Percentiles rank a stretch among this genome's conserved stretches.
Conservation (phyloP, 37 sponge, comb jelly and placozoan genomes). For the Amphimedon queenslandica region DNA sequence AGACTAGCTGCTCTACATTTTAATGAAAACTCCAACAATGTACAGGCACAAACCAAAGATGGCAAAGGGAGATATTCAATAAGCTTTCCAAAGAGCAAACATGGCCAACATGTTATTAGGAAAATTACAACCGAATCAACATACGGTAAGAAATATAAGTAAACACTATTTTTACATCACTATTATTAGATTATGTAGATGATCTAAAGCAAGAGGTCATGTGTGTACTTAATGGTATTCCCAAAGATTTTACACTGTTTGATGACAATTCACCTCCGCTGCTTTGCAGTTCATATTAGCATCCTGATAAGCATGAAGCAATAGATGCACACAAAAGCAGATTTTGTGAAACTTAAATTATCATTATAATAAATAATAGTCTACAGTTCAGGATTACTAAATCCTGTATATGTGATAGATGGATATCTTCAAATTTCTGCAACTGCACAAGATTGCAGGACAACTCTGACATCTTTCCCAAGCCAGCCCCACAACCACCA, state of each 20-base stretch:
- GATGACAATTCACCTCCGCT: not conserved
- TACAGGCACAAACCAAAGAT: constrained; percentile 10
- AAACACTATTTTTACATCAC: not conserved
- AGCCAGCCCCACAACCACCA: too few relatives aligned
- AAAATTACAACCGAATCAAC: constrained; percentile 7
- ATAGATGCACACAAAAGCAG: constrained; percentile 10
- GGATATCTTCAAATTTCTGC: too few relatives aligned
- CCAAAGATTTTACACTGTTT: constrained; percentile 1
- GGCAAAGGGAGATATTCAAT: constrained; percentile 8
- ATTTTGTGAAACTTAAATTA: constrained; percentile 1
- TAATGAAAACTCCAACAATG: constrained; percentile 9
- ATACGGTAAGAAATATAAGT: constrained; percentile 5
- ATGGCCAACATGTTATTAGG: constrained; percentile 1
- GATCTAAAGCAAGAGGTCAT: not conserved
- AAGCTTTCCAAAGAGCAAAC: constrained; percentile 5
- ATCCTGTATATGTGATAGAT: too few relatives aligned
- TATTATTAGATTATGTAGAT: constrained; percentile 13
- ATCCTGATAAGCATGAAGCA: constrained; percentile 2
- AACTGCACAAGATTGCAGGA: too few relatives aligned
- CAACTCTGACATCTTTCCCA: too few relatives aligned
- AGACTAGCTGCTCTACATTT: constrained; percentile 17
- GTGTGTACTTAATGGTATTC: not conserved
- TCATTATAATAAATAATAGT: too few relatives aligned
- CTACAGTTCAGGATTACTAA: too few relatives aligned
- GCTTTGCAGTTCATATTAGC: not conserved